Conservation (phyloP, 2,888 invertebrate species). For the Julus scanicus region DNA sequence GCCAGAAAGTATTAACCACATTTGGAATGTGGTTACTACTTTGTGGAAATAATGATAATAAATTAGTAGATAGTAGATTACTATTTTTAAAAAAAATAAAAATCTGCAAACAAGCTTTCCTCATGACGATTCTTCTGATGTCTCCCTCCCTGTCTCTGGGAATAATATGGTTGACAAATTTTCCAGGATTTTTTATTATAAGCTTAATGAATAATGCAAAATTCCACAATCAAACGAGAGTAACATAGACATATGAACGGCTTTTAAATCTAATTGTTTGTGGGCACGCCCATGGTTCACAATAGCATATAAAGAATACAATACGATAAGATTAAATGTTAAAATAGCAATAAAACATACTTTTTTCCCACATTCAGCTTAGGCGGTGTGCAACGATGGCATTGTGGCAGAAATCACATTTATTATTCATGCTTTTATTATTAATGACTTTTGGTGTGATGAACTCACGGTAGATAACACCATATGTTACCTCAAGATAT, state of each 20-base stretch:
- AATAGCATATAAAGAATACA: neutral
- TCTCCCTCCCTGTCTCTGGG: no score
- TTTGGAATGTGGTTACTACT: no score
- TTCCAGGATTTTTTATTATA: no score
- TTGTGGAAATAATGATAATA: no score
- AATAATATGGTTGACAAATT: no score
- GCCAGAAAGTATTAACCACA: no score
- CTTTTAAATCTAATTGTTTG: neutral
- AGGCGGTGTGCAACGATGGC: neutral
- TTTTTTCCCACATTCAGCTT: neutral
- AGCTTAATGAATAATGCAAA: no score
- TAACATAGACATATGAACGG: neutral
- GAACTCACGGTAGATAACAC: neutral
- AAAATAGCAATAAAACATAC: constrained; percentile 27
- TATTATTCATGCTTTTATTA: constrained; percentile 40
- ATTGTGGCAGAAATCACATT: neutral
- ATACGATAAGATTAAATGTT: constrained; percentile 12
- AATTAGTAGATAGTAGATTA: no score
- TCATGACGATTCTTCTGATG: no score
- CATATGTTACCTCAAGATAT: neutral
- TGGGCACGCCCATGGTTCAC: neutral
- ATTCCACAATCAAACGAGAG: no score
- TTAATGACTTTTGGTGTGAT: constrained; percentile 43
- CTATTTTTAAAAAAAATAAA: no score
- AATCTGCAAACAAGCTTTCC: no score